Percentiles rank a stretch among this genome's conserved stretches.
These are phyloP conservation scores for Thinocorus orbignyianus DNA, from an alignment of 2,113 vertebrate genomes.

Conservation along the genomic window DNA sequence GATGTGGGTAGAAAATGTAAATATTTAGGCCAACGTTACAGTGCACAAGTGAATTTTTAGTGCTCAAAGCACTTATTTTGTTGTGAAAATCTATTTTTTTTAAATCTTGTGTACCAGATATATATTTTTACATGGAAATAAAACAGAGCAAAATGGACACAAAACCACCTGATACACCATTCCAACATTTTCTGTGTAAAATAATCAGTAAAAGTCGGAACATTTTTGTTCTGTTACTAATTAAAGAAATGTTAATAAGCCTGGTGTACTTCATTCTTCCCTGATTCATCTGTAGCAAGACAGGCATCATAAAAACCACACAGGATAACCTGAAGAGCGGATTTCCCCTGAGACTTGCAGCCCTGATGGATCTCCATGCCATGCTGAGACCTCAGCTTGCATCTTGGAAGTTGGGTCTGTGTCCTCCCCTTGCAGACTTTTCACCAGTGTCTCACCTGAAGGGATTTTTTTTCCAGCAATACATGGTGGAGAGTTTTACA, in stretches of 20 bases:
- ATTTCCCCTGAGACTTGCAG: background rate
- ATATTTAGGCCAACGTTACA: background rate
- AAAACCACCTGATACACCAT: background rate
- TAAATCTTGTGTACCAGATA: constrained; percentile 25
- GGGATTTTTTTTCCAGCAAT: background rate
- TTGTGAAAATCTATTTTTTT: constrained; percentile 33
- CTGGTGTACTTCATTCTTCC: background rate
- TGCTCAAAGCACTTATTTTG: constrained; percentile 20
- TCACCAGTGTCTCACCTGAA: background rate
- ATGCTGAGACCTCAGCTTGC: background rate
- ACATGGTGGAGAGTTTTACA: background rate
- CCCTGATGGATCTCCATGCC: background rate
- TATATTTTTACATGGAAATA: constrained; percentile 63
- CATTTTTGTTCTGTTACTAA: background rate
- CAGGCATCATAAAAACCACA: background rate
- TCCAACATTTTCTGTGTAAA: background rate
- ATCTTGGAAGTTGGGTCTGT: background rate
- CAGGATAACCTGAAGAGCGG: background rate
- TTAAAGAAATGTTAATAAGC: background rate
- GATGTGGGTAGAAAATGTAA: constrained; percentile 24
- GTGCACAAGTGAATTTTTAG: constrained; percentile 10
- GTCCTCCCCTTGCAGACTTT: background rate
- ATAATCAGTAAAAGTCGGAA: background rate
- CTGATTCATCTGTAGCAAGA: background rate
- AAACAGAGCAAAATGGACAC: background rate